phyloP scores from a whole-genome alignment of 2,888 invertebrate species.

The Nephrocerus scutellatus region DNA sequence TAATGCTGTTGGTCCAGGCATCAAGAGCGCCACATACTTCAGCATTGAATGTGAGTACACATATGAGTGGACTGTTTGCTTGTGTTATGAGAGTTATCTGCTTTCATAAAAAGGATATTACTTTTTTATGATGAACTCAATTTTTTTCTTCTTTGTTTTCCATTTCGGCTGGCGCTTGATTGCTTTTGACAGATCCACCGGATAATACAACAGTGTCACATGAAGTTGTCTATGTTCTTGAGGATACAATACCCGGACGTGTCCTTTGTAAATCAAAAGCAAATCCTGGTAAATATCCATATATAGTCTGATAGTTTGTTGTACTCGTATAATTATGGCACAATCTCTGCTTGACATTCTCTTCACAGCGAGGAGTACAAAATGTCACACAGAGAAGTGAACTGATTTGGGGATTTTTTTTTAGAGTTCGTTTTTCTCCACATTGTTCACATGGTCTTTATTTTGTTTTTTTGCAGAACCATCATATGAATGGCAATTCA shows the following conservation, averaged over 20 bases:
- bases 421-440: neutral
- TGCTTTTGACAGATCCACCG: slow-evolving; percentile 60
- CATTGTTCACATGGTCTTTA: neutral
- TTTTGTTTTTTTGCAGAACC: slow-evolving; percentile 31
- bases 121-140: slow-evolving; percentile 11
- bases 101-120: too few species aligned
- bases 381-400: too few species aligned
- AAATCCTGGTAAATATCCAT: slow-evolving; percentile 46
- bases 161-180: slow-evolving; percentile 15
- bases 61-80: too few species aligned
- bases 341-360: neutral
- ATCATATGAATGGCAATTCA: slow-evolving; percentile 44
- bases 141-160: neutral
- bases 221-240: slow-evolving; percentile 46
- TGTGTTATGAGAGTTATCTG: too few species aligned
- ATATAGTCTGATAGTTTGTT: too few species aligned
- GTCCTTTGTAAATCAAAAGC: slow-evolving; percentile 52
- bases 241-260: slow-evolving; percentile 50
- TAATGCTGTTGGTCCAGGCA: slow-evolving; percentile 72
- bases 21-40: slow-evolving; percentile 76
- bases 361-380: neutral
- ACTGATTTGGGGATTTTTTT: too few species aligned
- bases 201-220: slow-evolving; percentile 70
- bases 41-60: slow-evolving; percentile 78
- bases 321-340: neutral